Conservation (phyloP, 2,113 vertebrate species). For the Chloropsis cyanopogon region DNA sequence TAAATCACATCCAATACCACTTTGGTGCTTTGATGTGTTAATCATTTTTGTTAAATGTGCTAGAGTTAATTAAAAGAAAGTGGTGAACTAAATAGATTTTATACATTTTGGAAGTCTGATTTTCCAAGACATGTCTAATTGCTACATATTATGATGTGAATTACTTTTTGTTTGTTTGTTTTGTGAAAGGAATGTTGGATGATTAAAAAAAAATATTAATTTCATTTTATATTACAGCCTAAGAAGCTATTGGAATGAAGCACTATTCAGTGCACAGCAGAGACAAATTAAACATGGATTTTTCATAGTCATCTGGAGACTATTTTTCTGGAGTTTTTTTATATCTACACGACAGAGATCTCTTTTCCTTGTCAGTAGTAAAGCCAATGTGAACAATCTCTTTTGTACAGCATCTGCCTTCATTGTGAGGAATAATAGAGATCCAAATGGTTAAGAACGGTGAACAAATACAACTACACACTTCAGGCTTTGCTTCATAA, state of each 20-base stretch:
- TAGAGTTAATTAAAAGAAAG: neutral
- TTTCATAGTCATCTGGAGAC: neutral
- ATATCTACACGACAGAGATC: neutral
- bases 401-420: neutral
- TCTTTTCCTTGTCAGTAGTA: neutral
- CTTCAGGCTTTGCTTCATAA: neutral
- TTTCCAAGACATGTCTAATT: neutral
- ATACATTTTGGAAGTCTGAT: neutral
- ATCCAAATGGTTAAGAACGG: neutral
- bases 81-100: neutral
- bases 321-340: neutral
- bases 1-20: neutral
- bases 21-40: neutral
- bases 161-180: neutral
- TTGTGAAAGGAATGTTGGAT: neutral
- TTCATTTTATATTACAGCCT: neutral
- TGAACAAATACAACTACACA: neutral
- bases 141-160: neutral
- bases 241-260: neutral
- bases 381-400: neutral
- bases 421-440: constrained; percentile 13
- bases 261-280: neutral
- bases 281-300: neutral
- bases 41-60: neutral
- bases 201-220: neutral